These are phyloP conservation scores for Parus major DNA, from an alignment of 2,113 vertebrate genomes.

Conservation along the genomic window DNA sequence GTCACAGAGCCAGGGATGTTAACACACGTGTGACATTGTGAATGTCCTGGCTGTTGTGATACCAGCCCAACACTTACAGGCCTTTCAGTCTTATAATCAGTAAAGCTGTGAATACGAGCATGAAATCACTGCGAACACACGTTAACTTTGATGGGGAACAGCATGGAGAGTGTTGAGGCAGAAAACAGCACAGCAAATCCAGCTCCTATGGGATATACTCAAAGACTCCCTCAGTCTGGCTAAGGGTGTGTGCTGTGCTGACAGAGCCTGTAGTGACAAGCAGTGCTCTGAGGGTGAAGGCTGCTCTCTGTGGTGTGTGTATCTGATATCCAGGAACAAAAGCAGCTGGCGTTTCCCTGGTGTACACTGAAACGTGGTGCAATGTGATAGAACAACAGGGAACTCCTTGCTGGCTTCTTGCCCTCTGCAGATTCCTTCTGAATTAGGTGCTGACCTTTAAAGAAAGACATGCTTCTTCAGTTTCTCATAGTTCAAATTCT, in stretches of 20 bases:
- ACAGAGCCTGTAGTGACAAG: not conserved
- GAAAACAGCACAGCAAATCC: not conserved
- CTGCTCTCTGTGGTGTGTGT: not conserved
- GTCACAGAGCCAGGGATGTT: not conserved
- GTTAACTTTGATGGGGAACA: not conserved
- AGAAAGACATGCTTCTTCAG: conserved; percentile 14
- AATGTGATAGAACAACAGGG: not conserved
- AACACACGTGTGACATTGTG: no score
- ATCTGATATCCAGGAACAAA: conserved; percentile 22
- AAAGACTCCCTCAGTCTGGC: not conserved
- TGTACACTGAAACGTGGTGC: not conserved
- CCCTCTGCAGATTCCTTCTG: conserved; percentile 22
- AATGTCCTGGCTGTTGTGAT: not conserved
- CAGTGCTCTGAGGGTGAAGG: not conserved
- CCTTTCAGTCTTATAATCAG: not conserved
- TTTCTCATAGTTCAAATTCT: conserved; percentile 15
- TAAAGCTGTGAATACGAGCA: not conserved
- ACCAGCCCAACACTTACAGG: not conserved
- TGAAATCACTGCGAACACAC: not conserved
- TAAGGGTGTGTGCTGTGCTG: not conserved
- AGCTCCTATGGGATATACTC: fast-evolving
- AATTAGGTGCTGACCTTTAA: conserved; percentile 40
- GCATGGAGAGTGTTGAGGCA: not conserved
- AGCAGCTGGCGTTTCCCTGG: not conserved
- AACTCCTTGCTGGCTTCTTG: conserved; percentile 35